Conservation (phyloP, 2,113 vertebrate genomes). For the Microtus oregoni region DNA sequence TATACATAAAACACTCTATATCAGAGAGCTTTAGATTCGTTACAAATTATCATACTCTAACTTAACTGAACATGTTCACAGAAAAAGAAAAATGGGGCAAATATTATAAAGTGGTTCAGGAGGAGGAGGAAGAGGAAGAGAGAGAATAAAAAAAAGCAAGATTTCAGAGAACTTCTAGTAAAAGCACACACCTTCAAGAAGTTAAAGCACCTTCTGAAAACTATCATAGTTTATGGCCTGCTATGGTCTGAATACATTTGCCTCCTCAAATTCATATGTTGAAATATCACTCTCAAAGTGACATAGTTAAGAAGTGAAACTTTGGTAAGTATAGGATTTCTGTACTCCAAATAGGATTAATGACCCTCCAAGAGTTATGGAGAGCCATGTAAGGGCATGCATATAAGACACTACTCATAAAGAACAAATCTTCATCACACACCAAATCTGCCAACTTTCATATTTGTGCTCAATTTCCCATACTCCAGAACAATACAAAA, state of each 20-base stretch:
- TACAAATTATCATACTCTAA: constrained; percentile 21
- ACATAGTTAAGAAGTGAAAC: background rate
- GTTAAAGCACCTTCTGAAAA: constrained; percentile 27
- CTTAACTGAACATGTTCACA: background rate
- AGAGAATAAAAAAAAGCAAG: background rate
- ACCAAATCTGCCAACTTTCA: background rate
- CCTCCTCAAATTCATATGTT: background rate
- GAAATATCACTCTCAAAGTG: background rate
- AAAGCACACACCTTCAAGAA: background rate
- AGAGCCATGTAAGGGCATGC: background rate
- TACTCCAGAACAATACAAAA: background rate
- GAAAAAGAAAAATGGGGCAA: constrained; percentile 19
- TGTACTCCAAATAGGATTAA: background rate
- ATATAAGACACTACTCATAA: background rate
- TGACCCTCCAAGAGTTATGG: background rate
- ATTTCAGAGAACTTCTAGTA: background rate
- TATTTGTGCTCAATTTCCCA: background rate
- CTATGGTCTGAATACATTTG: background rate
- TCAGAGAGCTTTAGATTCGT: background rate
- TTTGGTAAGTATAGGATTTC: background rate
- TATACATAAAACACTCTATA: background rate
- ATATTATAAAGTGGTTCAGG: background rate
- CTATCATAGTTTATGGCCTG: background rate
- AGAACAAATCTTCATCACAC: background rate
- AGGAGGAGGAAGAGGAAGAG: background rate